Percentiles rank a stretch among this genome's conserved stretches.
These are phyloP conservation scores for Platycercus adscitus DNA, from an alignment of 2,113 vertebrate genomes.

Conservation along the genomic window DNA sequence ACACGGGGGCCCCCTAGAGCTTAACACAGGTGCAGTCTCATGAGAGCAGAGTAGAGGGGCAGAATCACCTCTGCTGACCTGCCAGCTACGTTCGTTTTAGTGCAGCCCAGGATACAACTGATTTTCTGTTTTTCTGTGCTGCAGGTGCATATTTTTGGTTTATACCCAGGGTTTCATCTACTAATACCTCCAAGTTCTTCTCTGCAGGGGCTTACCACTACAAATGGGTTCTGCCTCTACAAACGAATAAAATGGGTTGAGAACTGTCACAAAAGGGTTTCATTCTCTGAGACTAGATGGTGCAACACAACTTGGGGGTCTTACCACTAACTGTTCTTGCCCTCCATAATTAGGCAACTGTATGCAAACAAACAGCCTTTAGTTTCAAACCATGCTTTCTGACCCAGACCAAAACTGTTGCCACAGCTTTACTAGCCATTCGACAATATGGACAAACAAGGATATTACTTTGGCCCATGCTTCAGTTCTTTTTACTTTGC, in stretches of 20 bases:
- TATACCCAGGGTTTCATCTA: neutral
- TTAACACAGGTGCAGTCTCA: neutral
- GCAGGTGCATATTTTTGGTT: neutral
- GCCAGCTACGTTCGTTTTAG: accelerated
- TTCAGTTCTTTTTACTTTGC: neutral
- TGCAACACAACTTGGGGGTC: accelerated
- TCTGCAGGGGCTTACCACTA: too few species aligned
- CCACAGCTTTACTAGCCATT: neutral
- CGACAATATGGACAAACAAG: neutral
- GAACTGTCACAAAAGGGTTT: neutral
- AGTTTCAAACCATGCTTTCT: neutral
- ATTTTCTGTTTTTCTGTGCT: neutral
- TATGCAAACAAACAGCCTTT: neutral
- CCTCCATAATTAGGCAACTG: neutral
- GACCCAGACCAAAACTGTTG: neutral
- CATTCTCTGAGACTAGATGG: neutral
- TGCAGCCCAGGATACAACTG: neutral
- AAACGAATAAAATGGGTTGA: neutral
- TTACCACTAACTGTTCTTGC: neutral
- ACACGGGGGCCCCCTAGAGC: neutral
- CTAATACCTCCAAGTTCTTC: neutral
- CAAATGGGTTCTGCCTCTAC: neutral
- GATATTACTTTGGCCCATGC: neutral
- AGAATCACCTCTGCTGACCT: accelerated
- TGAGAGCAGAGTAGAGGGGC: neutral